These are phyloP conservation scores for Paradoxurus hermaphroditus DNA, from an alignment of 2,113 vertebrate species.

Conservation along the genomic window DNA sequence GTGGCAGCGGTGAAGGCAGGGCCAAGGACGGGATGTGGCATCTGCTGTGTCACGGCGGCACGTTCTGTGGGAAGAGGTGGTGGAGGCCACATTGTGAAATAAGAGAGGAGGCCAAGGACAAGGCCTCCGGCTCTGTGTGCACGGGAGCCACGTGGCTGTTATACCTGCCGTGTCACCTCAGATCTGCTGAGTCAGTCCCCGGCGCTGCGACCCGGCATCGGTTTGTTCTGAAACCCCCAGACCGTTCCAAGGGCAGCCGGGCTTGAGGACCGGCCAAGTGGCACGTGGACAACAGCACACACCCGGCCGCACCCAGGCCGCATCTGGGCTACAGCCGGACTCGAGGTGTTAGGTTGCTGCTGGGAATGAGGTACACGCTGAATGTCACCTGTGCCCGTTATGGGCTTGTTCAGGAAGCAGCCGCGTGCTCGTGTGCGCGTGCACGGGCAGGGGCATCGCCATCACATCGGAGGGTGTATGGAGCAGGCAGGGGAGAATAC, in stretches of 20 bases:
- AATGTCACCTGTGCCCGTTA: fast-evolving
- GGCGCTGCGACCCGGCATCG: too few relatives aligned
- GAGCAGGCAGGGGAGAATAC: not conserved
- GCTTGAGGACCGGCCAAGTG: not conserved
- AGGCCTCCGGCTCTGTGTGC: too few relatives aligned
- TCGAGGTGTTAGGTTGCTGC: not conserved
- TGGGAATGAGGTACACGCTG: fast-evolving
- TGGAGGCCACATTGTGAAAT: not conserved
- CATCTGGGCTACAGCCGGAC: not conserved
- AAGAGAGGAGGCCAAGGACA: not conserved
- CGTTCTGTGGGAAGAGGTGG: too few relatives aligned
- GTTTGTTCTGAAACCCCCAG: not conserved
- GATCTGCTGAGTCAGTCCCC: too few relatives aligned
- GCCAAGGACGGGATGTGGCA: not conserved
- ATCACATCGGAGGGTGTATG: fast-evolving
- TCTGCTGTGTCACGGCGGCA: fast-evolving
- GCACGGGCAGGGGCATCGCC: fast-evolving
- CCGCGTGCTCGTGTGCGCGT: fast-evolving
- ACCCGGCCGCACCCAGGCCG: not conserved
- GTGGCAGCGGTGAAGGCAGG: not conserved
- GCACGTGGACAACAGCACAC: fast-evolving
- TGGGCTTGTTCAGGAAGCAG: not conserved
- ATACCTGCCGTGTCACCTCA: too few relatives aligned
- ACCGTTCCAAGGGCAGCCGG: not conserved
- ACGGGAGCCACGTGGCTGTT: too few relatives aligned